Percentiles rank a stretch among this genome's conserved stretches.
phyloP scores from a whole-genome alignment of 2,888 invertebrate genomes.

The Erannis defoliaria region DNA sequence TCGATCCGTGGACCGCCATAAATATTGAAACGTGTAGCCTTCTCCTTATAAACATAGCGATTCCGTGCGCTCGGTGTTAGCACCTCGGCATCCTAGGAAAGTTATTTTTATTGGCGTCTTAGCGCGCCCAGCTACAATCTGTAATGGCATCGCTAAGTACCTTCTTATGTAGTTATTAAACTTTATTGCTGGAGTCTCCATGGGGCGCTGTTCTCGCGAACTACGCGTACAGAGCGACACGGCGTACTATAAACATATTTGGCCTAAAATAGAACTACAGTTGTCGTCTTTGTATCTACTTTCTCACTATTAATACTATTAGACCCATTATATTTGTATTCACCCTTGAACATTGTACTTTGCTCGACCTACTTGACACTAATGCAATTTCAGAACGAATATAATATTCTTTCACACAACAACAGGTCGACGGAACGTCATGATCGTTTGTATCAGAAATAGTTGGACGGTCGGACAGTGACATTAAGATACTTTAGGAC shows the following conservation, averaged over 20 bases:
- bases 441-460: too few relatives aligned
- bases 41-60: neutral
- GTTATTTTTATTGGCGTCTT: slow-evolving; percentile 28
- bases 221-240: neutral
- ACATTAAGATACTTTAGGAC: too few relatives aligned
- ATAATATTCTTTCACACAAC: too few relatives aligned
- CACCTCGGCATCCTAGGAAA: slow-evolving; percentile 17
- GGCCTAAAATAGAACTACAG: slow-evolving; percentile 21
- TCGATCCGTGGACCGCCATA: too few relatives aligned
- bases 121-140: slow-evolving; percentile 24
- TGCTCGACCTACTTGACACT: too few relatives aligned
- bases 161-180: slow-evolving; percentile 35
- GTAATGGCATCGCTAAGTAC: slow-evolving; percentile 43
- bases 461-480: too few relatives aligned
- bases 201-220: slow-evolving; percentile 52
- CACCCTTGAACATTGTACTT: too few relatives aligned
- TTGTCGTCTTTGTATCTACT: too few relatives aligned
- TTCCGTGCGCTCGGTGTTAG: slow-evolving; percentile 2
- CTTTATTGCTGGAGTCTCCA: slow-evolving; percentile 51
- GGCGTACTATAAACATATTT: slow-evolving; percentile 8
- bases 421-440: too few relatives aligned
- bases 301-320: too few relatives aligned
- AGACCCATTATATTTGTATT: too few relatives aligned
- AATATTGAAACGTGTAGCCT: neutral
- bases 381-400: too few relatives aligned